Evolutionary conservation across 2,888 invertebrate genomes (phyloP).

Genomic region (Deroplatys truncata): DNA sequence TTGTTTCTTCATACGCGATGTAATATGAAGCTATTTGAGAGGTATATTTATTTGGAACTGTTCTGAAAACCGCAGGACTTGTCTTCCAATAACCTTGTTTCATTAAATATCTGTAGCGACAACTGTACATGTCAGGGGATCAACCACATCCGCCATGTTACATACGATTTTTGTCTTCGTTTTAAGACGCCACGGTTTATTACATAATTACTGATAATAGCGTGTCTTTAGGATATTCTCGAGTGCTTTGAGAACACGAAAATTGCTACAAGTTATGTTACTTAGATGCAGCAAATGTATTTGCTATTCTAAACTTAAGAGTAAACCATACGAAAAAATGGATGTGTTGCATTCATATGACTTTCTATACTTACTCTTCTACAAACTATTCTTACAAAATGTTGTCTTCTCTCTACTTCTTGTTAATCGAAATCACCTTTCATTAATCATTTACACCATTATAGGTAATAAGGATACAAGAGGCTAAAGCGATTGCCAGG

Average conservation of each 20-base stretch:
- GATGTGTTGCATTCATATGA: too few relatives aligned
- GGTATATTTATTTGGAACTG: not conserved
- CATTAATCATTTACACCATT: too few relatives aligned
- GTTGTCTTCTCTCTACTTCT: too few relatives aligned
- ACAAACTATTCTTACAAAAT: too few relatives aligned
- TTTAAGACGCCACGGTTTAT: not conserved
- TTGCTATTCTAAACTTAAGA: not conserved
- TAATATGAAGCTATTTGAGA: too few relatives aligned
- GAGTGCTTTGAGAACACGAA: not conserved
- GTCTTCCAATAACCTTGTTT: not conserved
- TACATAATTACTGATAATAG: not conserved
- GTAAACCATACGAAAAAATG: too few relatives aligned
- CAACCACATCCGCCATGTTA: not conserved
- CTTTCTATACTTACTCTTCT: too few relatives aligned
- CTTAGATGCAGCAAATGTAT: not conserved
- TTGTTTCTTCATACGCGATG: too few relatives aligned
- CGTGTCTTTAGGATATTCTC: not conserved
- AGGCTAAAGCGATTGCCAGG: too few relatives aligned
- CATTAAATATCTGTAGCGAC: not conserved
- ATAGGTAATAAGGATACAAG: too few relatives aligned
- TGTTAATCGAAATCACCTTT: too few relatives aligned
- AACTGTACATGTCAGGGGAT: not conserved
- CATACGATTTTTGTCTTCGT: not conserved
- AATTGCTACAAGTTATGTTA: not conserved
- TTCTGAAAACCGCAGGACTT: not conserved